Percentiles rank a stretch among this genome's conserved stretches.
Conservation (phyloP, 2,888 invertebrate species). For the Baronia brevicornis region DNA sequence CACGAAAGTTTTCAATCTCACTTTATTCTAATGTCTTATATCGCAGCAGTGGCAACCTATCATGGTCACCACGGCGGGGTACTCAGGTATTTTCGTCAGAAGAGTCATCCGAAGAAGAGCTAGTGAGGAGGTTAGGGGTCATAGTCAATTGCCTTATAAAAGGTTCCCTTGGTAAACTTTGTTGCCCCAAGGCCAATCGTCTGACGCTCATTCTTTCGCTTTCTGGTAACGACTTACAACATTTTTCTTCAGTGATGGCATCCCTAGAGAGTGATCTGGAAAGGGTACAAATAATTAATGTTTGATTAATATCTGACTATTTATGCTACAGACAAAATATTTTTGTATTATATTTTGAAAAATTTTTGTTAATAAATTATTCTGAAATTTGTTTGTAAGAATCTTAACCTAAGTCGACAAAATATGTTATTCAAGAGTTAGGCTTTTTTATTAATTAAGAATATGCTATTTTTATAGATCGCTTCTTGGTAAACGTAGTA, state of each 20-base stretch:
- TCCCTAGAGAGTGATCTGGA: conserved; percentile 77
- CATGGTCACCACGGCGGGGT: conserved; percentile 66
- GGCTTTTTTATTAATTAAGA: too few relatives aligned
- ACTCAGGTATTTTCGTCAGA: conserved; percentile 72
- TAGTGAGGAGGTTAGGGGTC: conserved; percentile 78
- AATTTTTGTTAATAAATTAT: too few relatives aligned
- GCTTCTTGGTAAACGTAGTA: too few relatives aligned
- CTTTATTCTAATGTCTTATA: conserved; percentile 59
- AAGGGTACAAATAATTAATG: not conserved
- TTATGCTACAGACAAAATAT: too few relatives aligned
- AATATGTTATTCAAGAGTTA: too few relatives aligned
- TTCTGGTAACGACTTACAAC: conserved; percentile 77
- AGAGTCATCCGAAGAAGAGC: conserved; percentile 75
- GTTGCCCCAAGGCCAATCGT: conserved; percentile 71
- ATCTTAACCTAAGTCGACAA: too few relatives aligned
- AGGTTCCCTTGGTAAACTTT: conserved; percentile 75
- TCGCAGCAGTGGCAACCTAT: conserved; percentile 68
- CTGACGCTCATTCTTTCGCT: conserved; percentile 71
- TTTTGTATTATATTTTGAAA: too few relatives aligned
- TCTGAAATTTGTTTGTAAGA: too few relatives aligned
- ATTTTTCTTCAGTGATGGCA: conserved; percentile 83
- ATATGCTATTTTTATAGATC: too few relatives aligned
- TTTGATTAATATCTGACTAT: conserved; percentile 1
- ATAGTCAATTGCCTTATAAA: conserved; percentile 77
- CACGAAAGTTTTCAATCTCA: conserved; percentile 13